Evolutionary conservation across 2,888 invertebrate genomes (phyloP), one percentile per base, ranked within the genome.

Genomic region (Agriopis leucophaearia): DNA sequence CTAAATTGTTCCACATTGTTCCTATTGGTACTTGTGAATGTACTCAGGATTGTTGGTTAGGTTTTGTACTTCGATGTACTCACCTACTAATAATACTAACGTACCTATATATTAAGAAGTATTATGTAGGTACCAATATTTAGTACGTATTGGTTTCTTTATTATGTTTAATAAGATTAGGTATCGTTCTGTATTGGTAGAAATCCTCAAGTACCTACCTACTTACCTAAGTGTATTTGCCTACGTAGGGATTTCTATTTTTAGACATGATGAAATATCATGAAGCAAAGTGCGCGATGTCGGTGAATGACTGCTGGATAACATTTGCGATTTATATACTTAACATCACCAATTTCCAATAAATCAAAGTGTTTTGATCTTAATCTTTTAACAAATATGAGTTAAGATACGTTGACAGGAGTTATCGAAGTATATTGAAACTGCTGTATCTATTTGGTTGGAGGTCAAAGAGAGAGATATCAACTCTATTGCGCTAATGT

Each of bases 191-290:
- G 9, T 8, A 38, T 38, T 38, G 9, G 38, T 38, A 38, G 13
- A 47, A 47, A 48, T 18, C 12, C 27, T 48, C 18, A 12, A 48
- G 18, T 18, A 48, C 3, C 5, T n/a, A n/a, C n/a, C n/a, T n/a
- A n/a, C n/a, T n/a, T n/a, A n/a, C n/a, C n/a, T 27, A 48, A 5
- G 2, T 15, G 8, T 16, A 15, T 47, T 18, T 27, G 15, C 16
- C 16, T 47, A 16, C 15, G 27, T 18, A 18, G 76, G 79, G 79
- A 77, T 75, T 81, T 75, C 80, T 88, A 87, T 87, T 84, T 87
- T 85, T 75, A 82, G 83, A 78, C 76, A 77, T 89, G 89, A 89
- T 88, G 87, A 83, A 87, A 89, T 81, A 76, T 71, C 61, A 48
- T 68, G 74, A 69, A 72, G 70, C 74, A 63, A 73, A 75, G 75